Evolutionary conservation across 2,113 vertebrate species (phyloP).

Genomic region (Caracal caracal): DNA sequence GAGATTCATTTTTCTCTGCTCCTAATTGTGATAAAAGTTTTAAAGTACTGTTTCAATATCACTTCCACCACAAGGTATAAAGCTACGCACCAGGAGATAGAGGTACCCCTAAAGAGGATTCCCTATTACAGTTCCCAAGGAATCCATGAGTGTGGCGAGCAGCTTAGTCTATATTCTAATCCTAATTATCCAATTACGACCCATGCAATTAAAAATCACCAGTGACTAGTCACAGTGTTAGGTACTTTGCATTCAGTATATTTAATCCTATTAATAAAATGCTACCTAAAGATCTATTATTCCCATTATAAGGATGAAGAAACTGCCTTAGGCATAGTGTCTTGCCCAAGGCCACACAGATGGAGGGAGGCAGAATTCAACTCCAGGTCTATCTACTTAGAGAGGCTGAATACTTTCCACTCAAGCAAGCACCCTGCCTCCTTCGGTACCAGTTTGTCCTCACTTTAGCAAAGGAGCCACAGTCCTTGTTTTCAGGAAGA

Average conservation of each 20-base stretch:
- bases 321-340: not conserved
- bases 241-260: not conserved
- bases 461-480: not conserved
- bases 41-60: not conserved
- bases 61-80: not conserved
- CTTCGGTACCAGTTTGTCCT: not conserved
- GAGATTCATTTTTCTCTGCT: not conserved
- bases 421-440: not conserved
- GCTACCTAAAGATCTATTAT: not conserved
- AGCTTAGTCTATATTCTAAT: not conserved
- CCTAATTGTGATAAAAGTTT: not conserved
- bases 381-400: not conserved
- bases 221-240: not conserved
- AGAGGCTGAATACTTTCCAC: not conserved
- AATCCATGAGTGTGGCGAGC: not conserved
- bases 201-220: not conserved
- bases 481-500: not conserved
- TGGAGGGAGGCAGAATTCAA: not conserved
- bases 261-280: not conserved
- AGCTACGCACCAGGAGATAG: not conserved
- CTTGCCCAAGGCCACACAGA: not conserved
- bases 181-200: not conserved
- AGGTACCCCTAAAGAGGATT: not conserved
- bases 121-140: fast-evolving
- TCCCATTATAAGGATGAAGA: not conserved